A percentile compares a stretch with the other conserved stretches of the same genome.
These are phyloP conservation scores for Phodopus roborovskii DNA, from an alignment of 2,113 vertebrate genomes.

Conservation along the genomic window DNA sequence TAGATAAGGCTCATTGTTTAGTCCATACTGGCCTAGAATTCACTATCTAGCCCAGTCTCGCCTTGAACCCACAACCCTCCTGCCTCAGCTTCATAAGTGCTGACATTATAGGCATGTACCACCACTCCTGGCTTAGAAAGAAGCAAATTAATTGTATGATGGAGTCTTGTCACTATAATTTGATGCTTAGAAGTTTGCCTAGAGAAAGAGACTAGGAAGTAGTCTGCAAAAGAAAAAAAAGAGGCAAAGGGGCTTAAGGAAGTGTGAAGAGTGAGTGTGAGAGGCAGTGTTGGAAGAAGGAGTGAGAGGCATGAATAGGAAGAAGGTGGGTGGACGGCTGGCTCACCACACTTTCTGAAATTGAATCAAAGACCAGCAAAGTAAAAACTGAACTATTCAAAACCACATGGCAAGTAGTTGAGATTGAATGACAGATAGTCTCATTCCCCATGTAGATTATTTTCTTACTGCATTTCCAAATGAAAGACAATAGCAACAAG, in stretches of 20 bases:
- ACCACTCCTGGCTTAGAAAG: not conserved
- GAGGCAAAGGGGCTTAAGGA: too few species aligned
- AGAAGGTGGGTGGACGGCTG: too few species aligned
- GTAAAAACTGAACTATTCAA: not conserved
- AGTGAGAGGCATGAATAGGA: too few species aligned
- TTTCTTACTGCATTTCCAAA: not conserved
- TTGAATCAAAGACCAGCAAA: not conserved
- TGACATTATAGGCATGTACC: not conserved
- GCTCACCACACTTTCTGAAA: not conserved
- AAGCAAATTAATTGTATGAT: not conserved
- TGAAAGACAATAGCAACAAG: not conserved
- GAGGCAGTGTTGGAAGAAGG: not conserved
- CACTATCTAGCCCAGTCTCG: not conserved
- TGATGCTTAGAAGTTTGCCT: not conserved
- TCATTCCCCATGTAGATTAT: not conserved
- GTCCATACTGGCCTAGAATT: not conserved
- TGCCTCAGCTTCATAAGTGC: too few species aligned
- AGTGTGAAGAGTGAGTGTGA: too few species aligned
- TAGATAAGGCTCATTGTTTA: not conserved
- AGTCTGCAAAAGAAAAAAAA: too few species aligned
- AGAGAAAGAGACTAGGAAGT: not conserved
- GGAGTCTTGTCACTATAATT: not conserved
- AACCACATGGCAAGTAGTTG: not conserved
- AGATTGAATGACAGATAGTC: not conserved
- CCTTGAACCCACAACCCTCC: too few species aligned